Evolutionary conservation across 2,888 invertebrate species (phyloP).

Genomic region (Nomada ferruginata): DNA sequence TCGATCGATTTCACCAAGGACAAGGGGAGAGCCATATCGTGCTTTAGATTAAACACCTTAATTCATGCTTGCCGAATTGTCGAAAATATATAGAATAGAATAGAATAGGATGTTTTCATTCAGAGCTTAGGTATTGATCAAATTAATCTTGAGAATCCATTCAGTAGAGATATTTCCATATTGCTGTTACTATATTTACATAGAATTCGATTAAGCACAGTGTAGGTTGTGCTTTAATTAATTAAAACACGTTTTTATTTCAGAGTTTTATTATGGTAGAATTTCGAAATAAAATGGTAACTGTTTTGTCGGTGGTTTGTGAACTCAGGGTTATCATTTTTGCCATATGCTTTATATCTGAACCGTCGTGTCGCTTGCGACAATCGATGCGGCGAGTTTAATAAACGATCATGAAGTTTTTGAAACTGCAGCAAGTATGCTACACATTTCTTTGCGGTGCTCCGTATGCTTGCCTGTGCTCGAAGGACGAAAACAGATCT

Average conservation of each 20-base stretch:
- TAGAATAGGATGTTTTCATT: no score
- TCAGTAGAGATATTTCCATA: neutral
- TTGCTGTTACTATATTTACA: neutral
- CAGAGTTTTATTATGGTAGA: neutral
- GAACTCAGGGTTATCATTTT: no score
- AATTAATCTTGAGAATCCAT: no score
- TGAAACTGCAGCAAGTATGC: constrained; percentile 32
- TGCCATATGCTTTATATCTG: no score
- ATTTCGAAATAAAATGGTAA: no score
- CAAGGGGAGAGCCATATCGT: constrained; percentile 38
- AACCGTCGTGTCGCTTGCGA: neutral
- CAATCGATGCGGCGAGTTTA: constrained; percentile 5
- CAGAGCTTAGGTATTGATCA: no score
- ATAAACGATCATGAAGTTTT: constrained; percentile 31
- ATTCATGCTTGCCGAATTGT: neutral
- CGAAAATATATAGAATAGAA: neutral
- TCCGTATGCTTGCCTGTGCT: constrained; percentile 9
- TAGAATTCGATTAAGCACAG: neutral
- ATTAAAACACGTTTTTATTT: neutral
- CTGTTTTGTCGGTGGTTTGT: no score
- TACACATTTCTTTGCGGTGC: constrained; percentile 33
- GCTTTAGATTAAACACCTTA: constrained; percentile 28
- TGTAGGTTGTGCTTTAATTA: neutral
- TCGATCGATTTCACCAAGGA: constrained; percentile 58
- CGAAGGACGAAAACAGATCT: constrained; percentile 57